phyloP scores from a whole-genome alignment of 2,113 vertebrate species.

The Psittacara wagleri region DNA sequence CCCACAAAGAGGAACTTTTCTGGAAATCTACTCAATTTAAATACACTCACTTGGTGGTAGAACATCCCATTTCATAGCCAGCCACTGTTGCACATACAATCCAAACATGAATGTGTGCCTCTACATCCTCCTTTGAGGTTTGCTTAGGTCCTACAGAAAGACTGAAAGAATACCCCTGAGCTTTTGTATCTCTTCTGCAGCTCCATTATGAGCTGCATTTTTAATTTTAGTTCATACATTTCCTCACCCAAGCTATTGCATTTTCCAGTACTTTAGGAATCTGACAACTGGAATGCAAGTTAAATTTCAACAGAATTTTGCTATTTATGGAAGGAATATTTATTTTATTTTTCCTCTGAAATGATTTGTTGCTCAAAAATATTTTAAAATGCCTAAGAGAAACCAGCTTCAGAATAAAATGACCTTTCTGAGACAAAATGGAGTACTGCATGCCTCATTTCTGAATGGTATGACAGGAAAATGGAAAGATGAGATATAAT shows the following conservation, averaged over 20 bases:
- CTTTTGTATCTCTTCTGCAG: not conserved
- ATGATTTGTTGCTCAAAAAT: not conserved
- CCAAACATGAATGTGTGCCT: not conserved
- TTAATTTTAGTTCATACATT: not conserved
- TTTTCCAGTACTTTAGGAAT: not conserved
- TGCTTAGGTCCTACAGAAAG: not conserved
- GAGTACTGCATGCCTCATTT: not conserved
- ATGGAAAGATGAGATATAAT: conserved; percentile 1
- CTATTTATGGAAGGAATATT: not conserved
- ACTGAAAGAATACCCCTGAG: not conserved
- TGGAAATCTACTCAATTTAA: not conserved
- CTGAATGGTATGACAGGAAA: not conserved
- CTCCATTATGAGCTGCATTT: not conserved
- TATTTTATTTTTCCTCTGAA: not conserved
- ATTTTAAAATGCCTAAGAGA: not conserved
- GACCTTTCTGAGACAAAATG: not conserved
- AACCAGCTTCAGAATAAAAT: not conserved
- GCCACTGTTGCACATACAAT: not conserved
- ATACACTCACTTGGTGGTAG: not conserved
- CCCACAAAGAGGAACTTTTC: not conserved
- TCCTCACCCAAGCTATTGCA: not conserved
- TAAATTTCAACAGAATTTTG: not conserved
- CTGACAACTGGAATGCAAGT: not conserved
- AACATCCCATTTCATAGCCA: not conserved
- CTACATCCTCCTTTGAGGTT: not conserved